Conservation (phyloP, 1,140 invertebrate species). For the Pogonomyrmex barbatus region DNA sequence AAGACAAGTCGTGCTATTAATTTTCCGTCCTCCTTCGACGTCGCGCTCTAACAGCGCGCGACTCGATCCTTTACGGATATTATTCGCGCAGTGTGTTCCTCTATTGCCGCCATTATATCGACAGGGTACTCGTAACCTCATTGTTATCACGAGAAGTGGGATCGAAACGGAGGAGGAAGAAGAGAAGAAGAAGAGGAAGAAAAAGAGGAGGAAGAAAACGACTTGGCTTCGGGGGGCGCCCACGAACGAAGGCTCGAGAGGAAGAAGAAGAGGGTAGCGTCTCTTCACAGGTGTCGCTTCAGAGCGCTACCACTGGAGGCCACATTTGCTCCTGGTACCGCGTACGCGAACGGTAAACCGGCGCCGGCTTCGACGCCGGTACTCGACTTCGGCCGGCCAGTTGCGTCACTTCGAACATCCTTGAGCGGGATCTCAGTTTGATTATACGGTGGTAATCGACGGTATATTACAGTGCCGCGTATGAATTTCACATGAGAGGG, state of each 20-base stretch:
- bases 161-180: slow-evolving; percentile 47
- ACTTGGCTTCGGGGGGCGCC: slow-evolving; percentile 26
- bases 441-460: slow-evolving; percentile 39
- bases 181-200: slow-evolving; percentile 32
- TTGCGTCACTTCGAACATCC: slow-evolving; percentile 39
- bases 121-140: slow-evolving; percentile 55
- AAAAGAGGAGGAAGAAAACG: slow-evolving; percentile 17
- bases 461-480: slow-evolving; percentile 17
- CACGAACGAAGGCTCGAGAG: slow-evolving; percentile 60
- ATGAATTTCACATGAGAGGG: slow-evolving; percentile 30
- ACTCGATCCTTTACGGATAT: slow-evolving; percentile 38
- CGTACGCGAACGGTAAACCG: slow-evolving; percentile 76
- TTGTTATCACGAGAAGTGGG: slow-evolving; percentile 64
- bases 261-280: slow-evolving; percentile 77
- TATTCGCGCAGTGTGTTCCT: slow-evolving; percentile 21
- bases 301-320: slow-evolving; percentile 74
- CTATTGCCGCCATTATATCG: slow-evolving; percentile 61
- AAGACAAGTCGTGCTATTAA: slow-evolving; percentile 56
- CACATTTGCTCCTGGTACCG: slow-evolving; percentile 76
- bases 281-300: slow-evolving; percentile 78
- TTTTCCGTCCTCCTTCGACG: slow-evolving; percentile 4
- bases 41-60: not conserved
- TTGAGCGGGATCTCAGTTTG: not conserved
- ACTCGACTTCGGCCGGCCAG: slow-evolving; percentile 60
- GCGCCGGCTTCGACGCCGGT: slow-evolving; percentile 69